phyloP scores from a whole-genome alignment of 2,113 vertebrate genomes.

The Trichechus manatus region DNA sequence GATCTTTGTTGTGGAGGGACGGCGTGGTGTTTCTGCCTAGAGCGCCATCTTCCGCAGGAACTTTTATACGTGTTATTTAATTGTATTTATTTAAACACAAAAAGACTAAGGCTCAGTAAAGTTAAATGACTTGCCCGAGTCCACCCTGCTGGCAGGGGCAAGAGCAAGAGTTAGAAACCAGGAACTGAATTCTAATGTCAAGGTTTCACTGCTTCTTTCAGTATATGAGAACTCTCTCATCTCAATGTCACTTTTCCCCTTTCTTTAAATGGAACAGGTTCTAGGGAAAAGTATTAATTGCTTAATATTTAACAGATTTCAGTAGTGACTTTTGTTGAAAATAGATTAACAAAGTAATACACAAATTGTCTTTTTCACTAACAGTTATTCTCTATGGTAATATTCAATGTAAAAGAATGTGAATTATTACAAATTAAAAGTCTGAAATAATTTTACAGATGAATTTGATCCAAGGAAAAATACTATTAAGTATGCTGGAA shows the following conservation, averaged over 20 bases:
- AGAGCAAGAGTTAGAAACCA: not conserved
- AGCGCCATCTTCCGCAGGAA: too few relatives aligned
- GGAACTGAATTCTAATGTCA: not conserved
- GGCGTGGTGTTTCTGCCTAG: too few relatives aligned
- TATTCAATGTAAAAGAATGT: not conserved
- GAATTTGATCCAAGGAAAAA: slow-evolving; percentile 42
- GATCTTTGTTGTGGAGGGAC: too few relatives aligned
- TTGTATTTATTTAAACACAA: slow-evolving; percentile 19
- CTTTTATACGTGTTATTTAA: slow-evolving; percentile 5
- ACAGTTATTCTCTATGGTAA: slow-evolving; percentile 2
- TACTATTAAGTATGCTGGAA: not conserved
- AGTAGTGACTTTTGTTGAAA: slow-evolving; percentile 21
- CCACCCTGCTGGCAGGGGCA: not conserved
- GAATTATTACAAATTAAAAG: slow-evolving; percentile 31
- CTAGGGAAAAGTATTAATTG: not conserved
- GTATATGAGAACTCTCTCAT: not conserved
- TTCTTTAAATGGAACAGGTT: not conserved
- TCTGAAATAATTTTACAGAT: slow-evolving; percentile 39
- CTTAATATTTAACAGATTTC: slow-evolving; percentile 23
- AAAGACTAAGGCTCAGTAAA: not conserved
- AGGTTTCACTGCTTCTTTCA: not conserved
- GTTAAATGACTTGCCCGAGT: not conserved
- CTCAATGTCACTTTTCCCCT: not conserved
- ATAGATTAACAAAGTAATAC: not conserved
- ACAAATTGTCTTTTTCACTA: slow-evolving; percentile 16